Evolutionary conservation across 2,113 vertebrate genomes (phyloP).

Genomic region (Chloropsis cyanopogon): DNA sequence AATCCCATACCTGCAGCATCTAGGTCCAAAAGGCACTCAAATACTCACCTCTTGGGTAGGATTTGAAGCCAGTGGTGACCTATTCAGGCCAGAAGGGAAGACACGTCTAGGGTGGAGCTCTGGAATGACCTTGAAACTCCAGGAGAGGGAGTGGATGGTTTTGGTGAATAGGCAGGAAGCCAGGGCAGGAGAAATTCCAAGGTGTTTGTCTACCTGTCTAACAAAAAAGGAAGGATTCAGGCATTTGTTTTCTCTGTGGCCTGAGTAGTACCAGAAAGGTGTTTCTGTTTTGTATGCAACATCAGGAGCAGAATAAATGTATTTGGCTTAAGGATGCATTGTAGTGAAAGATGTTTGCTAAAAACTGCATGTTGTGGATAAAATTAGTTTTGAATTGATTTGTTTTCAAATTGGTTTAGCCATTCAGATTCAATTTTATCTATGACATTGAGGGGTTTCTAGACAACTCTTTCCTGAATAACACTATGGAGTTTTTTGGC

Average conservation of each 20-base stretch:
- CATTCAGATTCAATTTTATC: conserved; percentile 29
- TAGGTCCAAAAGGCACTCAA: not conserved
- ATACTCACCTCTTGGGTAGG: accelerated
- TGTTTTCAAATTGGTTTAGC: conserved; percentile 14
- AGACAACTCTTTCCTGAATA: not conserved
- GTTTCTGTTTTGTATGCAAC: not conserved
- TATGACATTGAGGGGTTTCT: conserved; percentile 12
- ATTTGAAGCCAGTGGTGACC: not conserved
- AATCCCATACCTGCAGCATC: not conserved
- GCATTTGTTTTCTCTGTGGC: not conserved
- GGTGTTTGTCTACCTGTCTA: not conserved
- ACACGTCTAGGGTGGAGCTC: not conserved
- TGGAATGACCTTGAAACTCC: not conserved
- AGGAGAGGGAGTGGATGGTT: not conserved
- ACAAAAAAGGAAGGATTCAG: not conserved
- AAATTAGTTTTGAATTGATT: conserved; percentile 36
- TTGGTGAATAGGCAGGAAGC: not conserved
- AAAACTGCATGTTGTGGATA: not conserved
- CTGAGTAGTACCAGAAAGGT: not conserved
- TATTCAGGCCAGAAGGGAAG: not conserved
- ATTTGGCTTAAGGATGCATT: not conserved
- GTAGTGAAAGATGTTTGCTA: not conserved
- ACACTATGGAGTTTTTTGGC: not conserved
- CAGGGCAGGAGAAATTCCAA: not conserved
- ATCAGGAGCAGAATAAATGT: not conserved